Conservation (phyloP, 2,113 vertebrate genomes). For the Hemiscyllium ocellatum region DNA sequence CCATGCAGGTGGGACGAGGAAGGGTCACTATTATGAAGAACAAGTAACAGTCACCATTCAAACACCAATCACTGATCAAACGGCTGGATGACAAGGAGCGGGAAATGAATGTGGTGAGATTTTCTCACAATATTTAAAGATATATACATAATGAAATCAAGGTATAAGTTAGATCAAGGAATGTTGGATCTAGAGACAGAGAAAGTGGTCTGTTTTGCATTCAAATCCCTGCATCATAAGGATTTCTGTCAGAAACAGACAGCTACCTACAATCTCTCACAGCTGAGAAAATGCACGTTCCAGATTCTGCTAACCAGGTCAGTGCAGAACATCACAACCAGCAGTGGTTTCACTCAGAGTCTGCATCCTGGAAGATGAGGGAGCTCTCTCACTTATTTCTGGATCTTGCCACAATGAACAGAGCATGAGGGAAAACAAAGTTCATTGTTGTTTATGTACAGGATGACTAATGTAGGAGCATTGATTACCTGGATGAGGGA, state of each 20-base stretch:
- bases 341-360: neutral
- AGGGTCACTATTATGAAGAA: neutral
- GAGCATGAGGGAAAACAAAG: neutral
- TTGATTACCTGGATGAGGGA: neutral
- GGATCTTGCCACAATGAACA: neutral
- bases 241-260: conserved; percentile 38
- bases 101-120: conserved; percentile 35
- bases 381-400: neutral
- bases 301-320: neutral
- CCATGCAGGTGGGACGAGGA: conserved; percentile 43
- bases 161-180: conserved; percentile 29
- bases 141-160: neutral
- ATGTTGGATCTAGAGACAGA: neutral
- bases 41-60: conserved; percentile 43
- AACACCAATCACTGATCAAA: neutral
- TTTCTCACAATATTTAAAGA: neutral
- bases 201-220: conserved; percentile 39
- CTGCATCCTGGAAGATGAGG: neutral
- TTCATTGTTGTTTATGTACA: neutral
- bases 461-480: neutral
- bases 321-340: neutral
- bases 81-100: conserved; percentile 39
- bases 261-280: conserved; percentile 24
- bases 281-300: neutral
- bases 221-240: conserved; percentile 39